Conservation (phyloP, 2,113 vertebrate species). For the Ondatra zibethicus region DNA sequence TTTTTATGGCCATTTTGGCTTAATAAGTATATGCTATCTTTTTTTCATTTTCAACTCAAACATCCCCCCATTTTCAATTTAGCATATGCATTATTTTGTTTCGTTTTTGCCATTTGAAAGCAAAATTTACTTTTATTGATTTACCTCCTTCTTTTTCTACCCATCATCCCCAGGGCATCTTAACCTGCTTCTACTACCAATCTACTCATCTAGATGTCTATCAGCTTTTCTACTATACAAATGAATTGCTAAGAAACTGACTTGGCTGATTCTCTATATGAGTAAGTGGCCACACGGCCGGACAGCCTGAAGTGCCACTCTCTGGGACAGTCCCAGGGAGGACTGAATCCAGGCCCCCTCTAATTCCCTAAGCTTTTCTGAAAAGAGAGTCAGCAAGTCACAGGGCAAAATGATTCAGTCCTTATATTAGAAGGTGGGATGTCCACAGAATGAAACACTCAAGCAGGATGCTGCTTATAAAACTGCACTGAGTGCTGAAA, state of each 20-base stretch:
- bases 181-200: too few relatives aligned
- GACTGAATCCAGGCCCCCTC: too few relatives aligned
- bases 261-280: neutral
- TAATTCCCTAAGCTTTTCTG: too few relatives aligned
- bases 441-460: constrained; percentile 16
- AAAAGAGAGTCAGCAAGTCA: neutral
- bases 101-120: neutral
- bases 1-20: neutral
- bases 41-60: neutral
- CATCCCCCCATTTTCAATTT: neutral
- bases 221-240: neutral
- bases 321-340: too few relatives aligned
- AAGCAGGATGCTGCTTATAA: constrained; percentile 53
- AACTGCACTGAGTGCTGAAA: constrained; percentile 48
- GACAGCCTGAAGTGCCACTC: too few relatives aligned
- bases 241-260: neutral
- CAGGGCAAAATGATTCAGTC: neutral
- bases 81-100: neutral
- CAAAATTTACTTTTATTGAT: neutral
- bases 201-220: neutral
- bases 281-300: too few relatives aligned
- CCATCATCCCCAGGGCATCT: too few relatives aligned
- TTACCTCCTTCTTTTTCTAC: neutral
- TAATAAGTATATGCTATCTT: neutral
- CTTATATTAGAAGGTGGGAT: neutral